Conservation (phyloP, 1,140 invertebrate species). For the Drosophila varians region DNA sequence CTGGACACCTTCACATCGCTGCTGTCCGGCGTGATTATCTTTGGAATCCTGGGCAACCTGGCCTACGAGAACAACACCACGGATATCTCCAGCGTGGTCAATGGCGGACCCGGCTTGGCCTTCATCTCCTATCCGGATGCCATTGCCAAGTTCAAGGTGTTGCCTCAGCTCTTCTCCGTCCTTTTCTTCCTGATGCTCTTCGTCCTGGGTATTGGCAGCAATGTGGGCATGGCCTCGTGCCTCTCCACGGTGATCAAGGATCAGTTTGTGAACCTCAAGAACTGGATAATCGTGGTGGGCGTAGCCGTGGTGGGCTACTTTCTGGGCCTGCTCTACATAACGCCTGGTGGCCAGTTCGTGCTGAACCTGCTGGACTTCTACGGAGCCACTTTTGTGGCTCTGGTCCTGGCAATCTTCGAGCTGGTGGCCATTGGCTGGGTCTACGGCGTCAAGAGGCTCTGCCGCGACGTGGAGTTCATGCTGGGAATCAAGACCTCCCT, state of each 20-base stretch:
- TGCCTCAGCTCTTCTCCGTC: constrained; percentile 93
- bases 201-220: constrained; percentile 91
- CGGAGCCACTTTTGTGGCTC: constrained; percentile 91
- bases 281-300: constrained; percentile 85
- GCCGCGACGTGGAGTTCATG: constrained; percentile 89
- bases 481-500: constrained; percentile 88
- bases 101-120: constrained; percentile 87
- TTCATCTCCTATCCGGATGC: constrained; percentile 95
- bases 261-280: constrained; percentile 86
- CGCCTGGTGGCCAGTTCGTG: constrained; percentile 93
- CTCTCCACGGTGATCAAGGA: constrained; percentile 89
- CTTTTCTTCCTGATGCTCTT: constrained; percentile 96
- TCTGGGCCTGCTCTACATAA: constrained; percentile 89
- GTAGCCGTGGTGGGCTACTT: constrained; percentile 86
- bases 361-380: constrained; percentile 94
- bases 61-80: constrained; percentile 87
- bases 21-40: constrained; percentile 93
- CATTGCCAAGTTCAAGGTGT: constrained; percentile 90
- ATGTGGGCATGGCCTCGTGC: constrained; percentile 87
- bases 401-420: constrained; percentile 90
- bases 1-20: constrained; percentile 92
- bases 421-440: constrained; percentile 90
- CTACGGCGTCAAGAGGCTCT: constrained; percentile 88
- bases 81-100: constrained; percentile 84
- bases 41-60: constrained; percentile 92